A percentile compares a stretch with the other conserved stretches of the same genome.
Conservation (phyloP, 2,888 invertebrate genomes). For the Xylota segnis region DNA sequence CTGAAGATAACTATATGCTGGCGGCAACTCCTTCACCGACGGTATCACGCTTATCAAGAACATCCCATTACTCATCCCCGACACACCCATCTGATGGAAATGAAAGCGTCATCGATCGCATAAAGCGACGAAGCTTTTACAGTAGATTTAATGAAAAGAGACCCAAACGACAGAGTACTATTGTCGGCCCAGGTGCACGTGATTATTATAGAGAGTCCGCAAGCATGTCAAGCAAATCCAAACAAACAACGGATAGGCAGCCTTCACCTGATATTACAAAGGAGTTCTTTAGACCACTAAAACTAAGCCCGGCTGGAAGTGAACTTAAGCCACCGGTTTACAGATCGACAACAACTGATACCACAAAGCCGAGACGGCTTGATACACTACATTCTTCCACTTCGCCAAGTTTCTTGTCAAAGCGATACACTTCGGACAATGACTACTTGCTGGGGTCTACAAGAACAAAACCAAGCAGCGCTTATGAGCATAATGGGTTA, state of each 20-base stretch:
- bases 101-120: slow-evolving; percentile 93
- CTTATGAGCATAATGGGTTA: slow-evolving; percentile 53
- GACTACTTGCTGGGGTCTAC: slow-evolving; percentile 78
- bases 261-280: slow-evolving; percentile 83
- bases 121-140: slow-evolving; percentile 95
- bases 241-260: slow-evolving; percentile 78
- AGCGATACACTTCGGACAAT: slow-evolving; percentile 80
- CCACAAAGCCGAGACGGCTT: slow-evolving; percentile 81
- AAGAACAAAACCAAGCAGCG: slow-evolving; percentile 40
- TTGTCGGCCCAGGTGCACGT: slow-evolving; percentile 87
- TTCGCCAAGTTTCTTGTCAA: slow-evolving; percentile 81
- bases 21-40: slow-evolving; percentile 83
- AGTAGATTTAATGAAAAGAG: slow-evolving; percentile 94
- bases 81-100: slow-evolving; percentile 84
- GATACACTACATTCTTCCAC: slow-evolving; percentile 81
- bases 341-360: slow-evolving; percentile 80
- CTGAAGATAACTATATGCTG: slow-evolving; percentile 85
- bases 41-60: slow-evolving; percentile 83
- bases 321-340: slow-evolving; percentile 83
- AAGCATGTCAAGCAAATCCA: slow-evolving; percentile 77
- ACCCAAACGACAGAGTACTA: slow-evolving; percentile 88
- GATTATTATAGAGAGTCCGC: slow-evolving; percentile 85
- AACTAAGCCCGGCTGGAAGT: slow-evolving; percentile 82
- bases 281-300: slow-evolving; percentile 82
- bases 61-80: slow-evolving; percentile 84